Conservation (phyloP, 1,140 invertebrate genomes). For the Diprion similis region DNA sequence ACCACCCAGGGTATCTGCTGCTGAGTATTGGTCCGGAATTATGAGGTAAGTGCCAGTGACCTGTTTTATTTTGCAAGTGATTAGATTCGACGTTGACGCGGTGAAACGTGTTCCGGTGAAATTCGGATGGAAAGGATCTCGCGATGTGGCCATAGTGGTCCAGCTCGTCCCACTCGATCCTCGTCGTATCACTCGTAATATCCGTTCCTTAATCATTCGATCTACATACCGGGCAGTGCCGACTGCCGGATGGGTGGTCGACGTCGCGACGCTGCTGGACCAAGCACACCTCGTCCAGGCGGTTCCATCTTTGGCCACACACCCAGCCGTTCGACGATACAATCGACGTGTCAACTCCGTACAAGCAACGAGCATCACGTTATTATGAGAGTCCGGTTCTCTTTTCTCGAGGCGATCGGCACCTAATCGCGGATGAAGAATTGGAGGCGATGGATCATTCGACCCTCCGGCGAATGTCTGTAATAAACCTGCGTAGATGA, state of each 20-base stretch:
- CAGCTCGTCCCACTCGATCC: neutral
- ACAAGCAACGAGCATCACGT: slow-evolving; percentile 8
- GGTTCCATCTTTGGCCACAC: slow-evolving; percentile 27
- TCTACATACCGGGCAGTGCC: slow-evolving; percentile 50
- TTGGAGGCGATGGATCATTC: neutral
- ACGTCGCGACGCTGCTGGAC: slow-evolving; percentile 15
- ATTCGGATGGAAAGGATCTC: no score
- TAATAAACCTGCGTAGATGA: neutral
- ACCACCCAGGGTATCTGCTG: no score
- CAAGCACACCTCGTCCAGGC: slow-evolving; percentile 23
- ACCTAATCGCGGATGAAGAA: no score
- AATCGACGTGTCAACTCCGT: slow-evolving; percentile 17
- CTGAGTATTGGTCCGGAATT: no score
- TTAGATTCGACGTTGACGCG: no score
- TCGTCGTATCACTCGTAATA: slow-evolving; percentile 48
- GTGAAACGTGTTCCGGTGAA: no score
- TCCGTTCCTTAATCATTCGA: slow-evolving; percentile 47
- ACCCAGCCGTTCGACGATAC: slow-evolving; percentile 21
- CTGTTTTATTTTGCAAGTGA: no score
- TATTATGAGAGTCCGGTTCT: neutral
- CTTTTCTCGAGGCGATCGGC: neutral
- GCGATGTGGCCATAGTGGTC: no score
- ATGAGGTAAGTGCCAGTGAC: no score
- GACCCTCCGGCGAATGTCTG: neutral
- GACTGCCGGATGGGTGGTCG: slow-evolving; percentile 54